Percentiles rank a stretch among this genome's conserved stretches.
These are phyloP conservation scores for Gallinago solitaria DNA, from an alignment of 2,797 vertebrate genomes.

Conservation along the genomic window DNA sequence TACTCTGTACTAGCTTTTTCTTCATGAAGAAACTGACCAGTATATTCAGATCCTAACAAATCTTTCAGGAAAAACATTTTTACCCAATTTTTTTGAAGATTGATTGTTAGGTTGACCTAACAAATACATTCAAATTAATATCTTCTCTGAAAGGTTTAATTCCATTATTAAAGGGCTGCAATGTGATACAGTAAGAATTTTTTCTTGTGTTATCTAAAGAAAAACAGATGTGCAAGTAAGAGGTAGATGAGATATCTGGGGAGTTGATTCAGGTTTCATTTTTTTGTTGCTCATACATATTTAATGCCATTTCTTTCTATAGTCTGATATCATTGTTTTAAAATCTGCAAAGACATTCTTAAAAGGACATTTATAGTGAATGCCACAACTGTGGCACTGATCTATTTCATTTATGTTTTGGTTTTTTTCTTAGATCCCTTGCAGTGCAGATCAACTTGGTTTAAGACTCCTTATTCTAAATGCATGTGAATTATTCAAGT, in stretches of 20 bases:
- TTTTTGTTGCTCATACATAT: not conserved
- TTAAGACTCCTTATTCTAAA: not conserved
- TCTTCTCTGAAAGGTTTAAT: not conserved
- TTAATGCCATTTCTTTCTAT: not conserved
- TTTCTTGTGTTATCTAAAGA: not conserved
- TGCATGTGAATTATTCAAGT: rapidly evolving
- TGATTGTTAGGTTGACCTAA: not conserved
- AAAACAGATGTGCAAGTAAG: not conserved
- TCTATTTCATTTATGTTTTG: not conserved
- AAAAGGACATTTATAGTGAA: not conserved
- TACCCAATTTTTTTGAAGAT: not conserved
- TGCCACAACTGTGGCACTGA: not conserved
- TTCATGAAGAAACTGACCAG: not conserved
- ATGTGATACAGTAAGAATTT: not conserved
- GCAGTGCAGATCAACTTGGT: not conserved
- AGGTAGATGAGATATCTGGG: not conserved
- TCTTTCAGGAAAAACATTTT: not conserved
- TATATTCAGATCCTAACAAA: not conserved
- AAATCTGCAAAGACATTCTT: not conserved
- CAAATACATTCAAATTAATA: not conserved
- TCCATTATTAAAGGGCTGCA: not conserved
- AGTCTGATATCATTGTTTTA: not conserved
- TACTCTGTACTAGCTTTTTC: not conserved
- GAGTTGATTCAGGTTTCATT: not conserved
- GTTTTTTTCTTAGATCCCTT: not conserved